phyloP scores from a whole-genome alignment of 2,113 vertebrate genomes.

The Oncorhynchus clarkii region DNA sequence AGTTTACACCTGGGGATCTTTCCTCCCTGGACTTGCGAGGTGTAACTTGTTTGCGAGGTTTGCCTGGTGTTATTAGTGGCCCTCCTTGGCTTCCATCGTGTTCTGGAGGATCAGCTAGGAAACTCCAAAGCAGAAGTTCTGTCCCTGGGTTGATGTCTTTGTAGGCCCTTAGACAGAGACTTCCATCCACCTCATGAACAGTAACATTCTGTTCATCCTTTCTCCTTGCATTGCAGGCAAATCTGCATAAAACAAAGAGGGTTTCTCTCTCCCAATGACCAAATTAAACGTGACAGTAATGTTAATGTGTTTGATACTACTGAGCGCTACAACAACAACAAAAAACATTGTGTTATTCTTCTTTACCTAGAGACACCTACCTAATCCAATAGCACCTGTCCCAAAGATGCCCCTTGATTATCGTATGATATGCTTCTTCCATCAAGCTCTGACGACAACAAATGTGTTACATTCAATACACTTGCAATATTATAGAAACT shows the following conservation, averaged over 20 bases:
- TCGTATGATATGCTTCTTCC: neutral
- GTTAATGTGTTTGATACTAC: neutral
- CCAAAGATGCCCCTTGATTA: neutral
- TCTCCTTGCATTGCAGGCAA: conserved; percentile 57
- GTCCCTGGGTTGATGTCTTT: conserved; percentile 55
- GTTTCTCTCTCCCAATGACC: neutral
- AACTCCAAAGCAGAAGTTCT: conserved; percentile 64
- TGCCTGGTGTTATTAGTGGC: neutral
- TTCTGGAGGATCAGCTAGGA: conserved; percentile 1
- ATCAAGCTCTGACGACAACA: neutral
- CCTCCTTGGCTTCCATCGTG: neutral
- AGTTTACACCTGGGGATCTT: neutral
- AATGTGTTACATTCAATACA: neutral
- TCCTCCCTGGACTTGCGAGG: conserved; percentile 2
- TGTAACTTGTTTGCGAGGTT: neutral
- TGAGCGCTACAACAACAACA: neutral
- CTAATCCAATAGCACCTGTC: neutral
- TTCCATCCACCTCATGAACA: conserved; percentile 42
- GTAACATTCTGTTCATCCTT: conserved; percentile 65
- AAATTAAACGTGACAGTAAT: neutral
- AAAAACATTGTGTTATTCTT: no score
- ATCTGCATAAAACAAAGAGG: conserved; percentile 54
- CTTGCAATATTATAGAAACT: no score
- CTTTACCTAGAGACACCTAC: neutral
- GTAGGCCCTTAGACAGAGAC: conserved; percentile 54